Conservation (phyloP, 2,797 vertebrate genomes). For the Micrastur ruficollis region DNA sequence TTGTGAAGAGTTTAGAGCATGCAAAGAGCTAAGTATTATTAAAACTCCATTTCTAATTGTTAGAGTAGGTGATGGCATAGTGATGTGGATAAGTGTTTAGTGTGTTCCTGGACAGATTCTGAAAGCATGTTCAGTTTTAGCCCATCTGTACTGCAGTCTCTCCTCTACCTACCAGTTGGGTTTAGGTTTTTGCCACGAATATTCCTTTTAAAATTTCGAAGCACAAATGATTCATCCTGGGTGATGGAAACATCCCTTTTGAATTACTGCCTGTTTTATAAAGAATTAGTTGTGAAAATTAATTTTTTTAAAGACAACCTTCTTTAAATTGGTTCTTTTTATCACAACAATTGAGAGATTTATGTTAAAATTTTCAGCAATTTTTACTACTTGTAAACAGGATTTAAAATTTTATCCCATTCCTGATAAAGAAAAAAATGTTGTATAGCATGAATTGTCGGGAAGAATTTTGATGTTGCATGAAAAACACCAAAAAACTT, state of each 20-base stretch:
- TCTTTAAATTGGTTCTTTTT: constrained; percentile 29
- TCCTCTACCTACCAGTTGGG: background rate
- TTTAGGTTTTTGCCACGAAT: background rate
- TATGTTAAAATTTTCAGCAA: background rate
- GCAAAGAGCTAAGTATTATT: constrained; percentile 21
- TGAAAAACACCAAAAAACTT: constrained; percentile 31
- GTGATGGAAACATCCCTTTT: constrained; percentile 6
- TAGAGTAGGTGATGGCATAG: background rate
- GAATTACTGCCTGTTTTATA: constrained; percentile 55
- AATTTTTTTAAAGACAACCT: background rate
- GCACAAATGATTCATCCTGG: constrained; percentile 39
- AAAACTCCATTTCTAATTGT: background rate
- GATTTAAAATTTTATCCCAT: background rate
- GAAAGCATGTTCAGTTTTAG: background rate
- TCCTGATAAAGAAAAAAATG: background rate
- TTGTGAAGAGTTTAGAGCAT: constrained; percentile 43
- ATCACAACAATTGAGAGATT: background rate
- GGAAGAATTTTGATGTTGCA: constrained; percentile 40
- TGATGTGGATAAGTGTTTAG: background rate
- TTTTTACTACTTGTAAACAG: constrained; percentile 23
- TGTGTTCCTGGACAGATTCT: background rate
- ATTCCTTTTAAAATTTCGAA: constrained; percentile 23
- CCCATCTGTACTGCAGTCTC: background rate
- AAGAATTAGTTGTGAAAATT: background rate
- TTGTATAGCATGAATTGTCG: background rate